Percentiles rank a stretch among this genome's conserved stretches.
phyloP scores from a whole-genome alignment of 2,113 vertebrate species.

The Crotalus tigris region DNA sequence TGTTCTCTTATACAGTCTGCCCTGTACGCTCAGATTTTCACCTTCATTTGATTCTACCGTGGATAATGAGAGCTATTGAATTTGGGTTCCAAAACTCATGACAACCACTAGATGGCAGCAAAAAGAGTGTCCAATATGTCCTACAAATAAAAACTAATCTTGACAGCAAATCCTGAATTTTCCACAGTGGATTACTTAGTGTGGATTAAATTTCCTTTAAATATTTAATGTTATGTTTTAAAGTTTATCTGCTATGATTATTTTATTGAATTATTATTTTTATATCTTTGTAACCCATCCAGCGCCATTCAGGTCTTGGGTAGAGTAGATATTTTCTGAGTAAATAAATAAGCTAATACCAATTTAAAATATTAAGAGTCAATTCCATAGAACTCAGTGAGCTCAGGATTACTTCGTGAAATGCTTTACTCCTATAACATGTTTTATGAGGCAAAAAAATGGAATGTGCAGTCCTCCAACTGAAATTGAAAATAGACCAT shows the following conservation, averaged over 20 bases:
- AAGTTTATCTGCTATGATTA: background rate
- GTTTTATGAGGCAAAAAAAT: conserved; percentile 60
- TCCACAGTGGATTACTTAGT: background rate
- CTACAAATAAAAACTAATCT: background rate
- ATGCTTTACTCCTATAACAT: conserved; percentile 43
- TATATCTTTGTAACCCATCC: background rate
- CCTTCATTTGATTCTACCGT: background rate
- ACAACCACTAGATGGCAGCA: background rate
- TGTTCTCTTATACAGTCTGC: background rate
- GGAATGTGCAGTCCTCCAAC: conserved; percentile 44
- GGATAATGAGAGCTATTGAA: background rate
- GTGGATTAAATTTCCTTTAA: background rate
- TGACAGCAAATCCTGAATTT: background rate
- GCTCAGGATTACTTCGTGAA: conserved; percentile 55
- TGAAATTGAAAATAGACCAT: conserved; percentile 24
- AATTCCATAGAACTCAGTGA: conserved; percentile 53
- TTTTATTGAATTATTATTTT: background rate
- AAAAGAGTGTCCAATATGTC: background rate
- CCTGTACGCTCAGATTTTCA: background rate
- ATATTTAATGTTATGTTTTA: background rate
- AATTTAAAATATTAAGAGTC: conserved; percentile 43
- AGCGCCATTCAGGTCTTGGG: background rate
- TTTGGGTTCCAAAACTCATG: background rate
- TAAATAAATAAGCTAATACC: conserved; percentile 2
- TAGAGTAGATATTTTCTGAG: background rate